Evolutionary conservation across 1,140 invertebrate genomes (phyloP).

Genomic region (Drosophila kurseongensis): DNA sequence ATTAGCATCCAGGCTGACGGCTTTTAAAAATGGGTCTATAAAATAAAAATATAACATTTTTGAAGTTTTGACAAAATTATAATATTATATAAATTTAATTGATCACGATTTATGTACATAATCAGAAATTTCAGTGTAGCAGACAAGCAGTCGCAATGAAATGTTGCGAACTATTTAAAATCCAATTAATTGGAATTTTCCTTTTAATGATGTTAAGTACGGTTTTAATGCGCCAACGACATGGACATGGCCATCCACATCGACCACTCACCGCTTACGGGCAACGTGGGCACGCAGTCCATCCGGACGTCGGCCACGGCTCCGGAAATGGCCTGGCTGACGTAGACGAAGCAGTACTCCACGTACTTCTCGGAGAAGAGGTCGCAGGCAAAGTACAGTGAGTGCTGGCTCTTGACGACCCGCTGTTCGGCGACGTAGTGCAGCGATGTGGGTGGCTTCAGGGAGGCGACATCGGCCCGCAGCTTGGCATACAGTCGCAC

Average conservation of each 20-base stretch:
- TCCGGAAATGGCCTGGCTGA: constrained; percentile 91
- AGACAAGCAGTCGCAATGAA: background rate
- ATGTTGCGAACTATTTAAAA: background rate
- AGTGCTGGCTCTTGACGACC: constrained; percentile 88
- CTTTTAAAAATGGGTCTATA: too few relatives aligned
- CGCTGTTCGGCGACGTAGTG: constrained; percentile 89
- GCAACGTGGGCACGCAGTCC: constrained; percentile 92
- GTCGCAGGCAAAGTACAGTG: constrained; percentile 91
- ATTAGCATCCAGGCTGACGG: too few relatives aligned
- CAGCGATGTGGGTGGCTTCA: constrained; percentile 87
- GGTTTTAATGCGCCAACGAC: background rate
- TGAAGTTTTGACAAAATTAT: too few relatives aligned
- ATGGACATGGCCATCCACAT: background rate
- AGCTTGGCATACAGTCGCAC: constrained; percentile 90
- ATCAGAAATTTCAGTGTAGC: background rate
- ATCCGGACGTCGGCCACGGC: constrained; percentile 92
- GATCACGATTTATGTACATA: background rate
- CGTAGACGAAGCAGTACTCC: constrained; percentile 94
- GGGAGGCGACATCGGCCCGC: constrained; percentile 88
- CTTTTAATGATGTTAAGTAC: constrained; percentile 5
- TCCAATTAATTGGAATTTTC: constrained; percentile 9
- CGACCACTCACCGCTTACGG: constrained; percentile 88
- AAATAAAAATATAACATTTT: too few relatives aligned
- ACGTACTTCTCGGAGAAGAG: constrained; percentile 92
- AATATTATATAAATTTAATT: background rate